Evolutionary conservation across 2,797 vertebrate genomes (phyloP), one percentile per base, ranked within the genome.

Genomic region (Glyptemys insculpta): DNA sequence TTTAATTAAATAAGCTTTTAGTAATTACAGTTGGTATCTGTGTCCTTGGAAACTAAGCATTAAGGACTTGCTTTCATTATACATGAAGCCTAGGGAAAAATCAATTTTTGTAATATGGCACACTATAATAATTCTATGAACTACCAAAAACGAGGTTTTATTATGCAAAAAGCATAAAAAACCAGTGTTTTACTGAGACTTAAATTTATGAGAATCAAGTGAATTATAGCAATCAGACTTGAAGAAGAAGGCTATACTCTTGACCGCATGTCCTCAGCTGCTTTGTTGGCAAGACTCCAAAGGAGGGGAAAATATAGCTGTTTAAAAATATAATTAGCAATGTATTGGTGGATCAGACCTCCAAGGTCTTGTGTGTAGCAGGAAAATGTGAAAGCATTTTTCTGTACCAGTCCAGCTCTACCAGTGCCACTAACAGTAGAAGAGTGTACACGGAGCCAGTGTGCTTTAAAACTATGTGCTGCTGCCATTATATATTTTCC

Each of bases 1-100:
- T 76, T 96, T 53, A 74, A 96, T 12, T 31, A 91, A 96, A 91
- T 87, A 91, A 85, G 15, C 87, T 93, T 92, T 88, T 83, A 88
- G 89, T 96, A 93, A 96, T 97, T 98, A 93, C 93, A 92, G 18
- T 85, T 91, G 81, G 41, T 94, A 78, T 92, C 92, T 83, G 5
- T 85, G 87, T 93, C 89, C 44, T 19, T 95, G 93, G 88, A 96
- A 97, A 91, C 3, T 6, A 92, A 96, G 37, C 91, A 37, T 83
- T 91, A 81, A 85, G 88, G 83, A 79, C 57, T 94, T 91, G 23
- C 52, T 86, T 95, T 96, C 81, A 90, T 91, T 89, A 93, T 78
- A 56, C 7, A 2, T 1, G 18, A 18, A 80, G 65, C 84, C 78
- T 87, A 80, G 89, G 92, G 87, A 92, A 94, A 29, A 87, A 88